phyloP scores from a whole-genome alignment of 2,888 invertebrate genomes.

The Dryadula phaetusa region DNA sequence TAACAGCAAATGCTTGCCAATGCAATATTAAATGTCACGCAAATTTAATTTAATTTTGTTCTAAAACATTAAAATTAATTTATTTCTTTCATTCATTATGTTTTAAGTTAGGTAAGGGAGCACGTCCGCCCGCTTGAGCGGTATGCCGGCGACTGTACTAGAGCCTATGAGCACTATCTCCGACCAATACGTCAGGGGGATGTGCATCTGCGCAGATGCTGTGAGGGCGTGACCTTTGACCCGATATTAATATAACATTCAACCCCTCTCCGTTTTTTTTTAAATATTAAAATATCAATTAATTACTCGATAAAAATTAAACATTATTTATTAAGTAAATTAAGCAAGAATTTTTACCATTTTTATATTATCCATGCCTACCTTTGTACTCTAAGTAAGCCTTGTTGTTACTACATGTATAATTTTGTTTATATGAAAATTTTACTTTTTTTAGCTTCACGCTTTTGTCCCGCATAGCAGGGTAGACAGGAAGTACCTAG shows the following conservation, averaged over 20 bases:
- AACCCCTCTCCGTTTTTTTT: not conserved
- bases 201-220: conserved; percentile 35
- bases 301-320: no score
- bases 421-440: no score
- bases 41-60: conserved; percentile 32
- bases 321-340: no score
- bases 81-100: conserved; percentile 25
- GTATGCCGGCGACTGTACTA: conserved; percentile 38
- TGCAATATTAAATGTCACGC: conserved; percentile 48
- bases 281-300: not conserved
- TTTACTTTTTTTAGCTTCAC: no score
- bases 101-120: conserved; percentile 9
- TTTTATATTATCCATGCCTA: no score
- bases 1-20: conserved; percentile 55
- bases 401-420: no score
- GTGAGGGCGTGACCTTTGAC: conserved; percentile 36
- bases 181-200: conserved; percentile 19
- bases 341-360: no score
- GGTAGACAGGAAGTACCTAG: no score
- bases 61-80: conserved; percentile 33
- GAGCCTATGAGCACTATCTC: conserved; percentile 16
- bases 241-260: conserved; percentile 18
- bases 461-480: no score
- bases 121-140: conserved; percentile 30
- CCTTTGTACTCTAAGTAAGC: no score